Conservation (phyloP, 1,140 invertebrate species). For the Diabrotica undecimpunctata region DNA sequence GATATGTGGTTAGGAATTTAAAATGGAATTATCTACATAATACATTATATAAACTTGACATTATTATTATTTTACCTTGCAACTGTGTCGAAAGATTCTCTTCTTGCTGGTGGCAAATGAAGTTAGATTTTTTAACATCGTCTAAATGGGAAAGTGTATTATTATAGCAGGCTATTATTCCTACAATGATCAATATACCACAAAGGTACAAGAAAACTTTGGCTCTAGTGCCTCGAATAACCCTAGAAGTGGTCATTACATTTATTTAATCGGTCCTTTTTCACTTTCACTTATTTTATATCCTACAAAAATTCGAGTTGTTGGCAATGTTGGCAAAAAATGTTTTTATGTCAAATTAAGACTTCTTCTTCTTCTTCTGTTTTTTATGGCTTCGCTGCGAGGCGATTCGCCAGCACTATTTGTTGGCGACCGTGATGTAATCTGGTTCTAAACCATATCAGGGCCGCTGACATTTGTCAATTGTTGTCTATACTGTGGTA, state of each 20-base stretch:
- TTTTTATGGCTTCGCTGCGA: too few relatives aligned
- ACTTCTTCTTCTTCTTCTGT: too few relatives aligned
- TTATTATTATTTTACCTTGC: conserved; percentile 44
- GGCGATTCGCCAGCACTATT: too few relatives aligned
- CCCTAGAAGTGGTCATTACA: conserved; percentile 51
- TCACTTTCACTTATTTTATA: conserved; percentile 10
- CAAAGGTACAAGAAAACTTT: conserved; percentile 50
- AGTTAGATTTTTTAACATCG: conserved; percentile 47
- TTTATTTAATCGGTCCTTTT: conserved; percentile 20
- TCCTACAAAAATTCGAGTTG: neutral
- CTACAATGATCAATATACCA: conserved; percentile 48
- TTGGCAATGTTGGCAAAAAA: conserved; percentile 1
- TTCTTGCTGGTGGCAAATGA: conserved; percentile 50
- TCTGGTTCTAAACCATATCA: too few relatives aligned
- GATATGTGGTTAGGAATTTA: too few relatives aligned
- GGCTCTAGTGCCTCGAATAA: conserved; percentile 52
- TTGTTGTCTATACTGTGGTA: too few relatives aligned
- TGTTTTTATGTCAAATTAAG: neutral
- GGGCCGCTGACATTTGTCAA: too few relatives aligned
- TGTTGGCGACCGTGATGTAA: too few relatives aligned
- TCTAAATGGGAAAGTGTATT: conserved; percentile 52
- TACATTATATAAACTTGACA: too few relatives aligned
- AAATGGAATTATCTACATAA: too few relatives aligned
- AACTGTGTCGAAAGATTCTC: conserved; percentile 51
- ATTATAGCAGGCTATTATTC: conserved; percentile 52